Evolutionary conservation across 2,888 invertebrate genomes (phyloP).

Genomic region (Trachelus stipa): DNA sequence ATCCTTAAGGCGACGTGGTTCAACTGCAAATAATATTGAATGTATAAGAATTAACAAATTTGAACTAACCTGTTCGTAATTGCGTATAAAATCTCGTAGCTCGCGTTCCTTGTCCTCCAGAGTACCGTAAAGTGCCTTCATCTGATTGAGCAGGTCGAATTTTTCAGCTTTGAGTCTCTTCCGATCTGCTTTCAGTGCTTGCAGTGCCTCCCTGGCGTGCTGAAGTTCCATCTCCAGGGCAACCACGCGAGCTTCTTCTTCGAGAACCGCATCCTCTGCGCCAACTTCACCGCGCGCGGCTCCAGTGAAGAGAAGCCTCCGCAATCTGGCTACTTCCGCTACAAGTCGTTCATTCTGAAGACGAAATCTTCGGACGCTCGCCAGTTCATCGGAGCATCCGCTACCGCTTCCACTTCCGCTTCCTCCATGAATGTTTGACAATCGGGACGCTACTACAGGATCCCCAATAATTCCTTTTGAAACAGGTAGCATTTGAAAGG

Average conservation of each 20-base stretch:
- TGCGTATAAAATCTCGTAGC: slow-evolving; percentile 91
- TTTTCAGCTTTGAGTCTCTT: slow-evolving; percentile 93
- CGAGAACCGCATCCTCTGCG: slow-evolving; percentile 69
- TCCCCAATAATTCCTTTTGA: slow-evolving; percentile 45
- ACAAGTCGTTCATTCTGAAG: slow-evolving; percentile 83
- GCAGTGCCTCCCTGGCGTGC: slow-evolving; percentile 83
- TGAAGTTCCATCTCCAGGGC: slow-evolving; percentile 79
- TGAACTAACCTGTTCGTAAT: slow-evolving; percentile 85
- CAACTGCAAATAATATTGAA: neutral
- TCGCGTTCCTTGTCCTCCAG: slow-evolving; percentile 96
- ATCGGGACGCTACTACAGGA: slow-evolving; percentile 58
- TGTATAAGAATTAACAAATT: neutral
- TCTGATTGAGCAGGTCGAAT: slow-evolving; percentile 91
- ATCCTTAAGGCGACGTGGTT: neutral
- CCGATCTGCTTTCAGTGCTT: slow-evolving; percentile 88
- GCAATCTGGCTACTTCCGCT: slow-evolving; percentile 77
- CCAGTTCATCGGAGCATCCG: slow-evolving; percentile 71
- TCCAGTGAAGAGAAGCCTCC: slow-evolving; percentile 75
- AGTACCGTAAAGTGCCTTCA: slow-evolving; percentile 94
- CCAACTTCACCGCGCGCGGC: slow-evolving; percentile 72
- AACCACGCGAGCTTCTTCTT: slow-evolving; percentile 70
- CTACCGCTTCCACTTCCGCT: slow-evolving; percentile 32
- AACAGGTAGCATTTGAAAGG: slow-evolving; percentile 13
- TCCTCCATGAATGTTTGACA: slow-evolving; percentile 60
- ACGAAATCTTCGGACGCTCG: slow-evolving; percentile 74